Conservation (phyloP, 2,888 invertebrate species). For the Amphipyra tragopoginis region DNA sequence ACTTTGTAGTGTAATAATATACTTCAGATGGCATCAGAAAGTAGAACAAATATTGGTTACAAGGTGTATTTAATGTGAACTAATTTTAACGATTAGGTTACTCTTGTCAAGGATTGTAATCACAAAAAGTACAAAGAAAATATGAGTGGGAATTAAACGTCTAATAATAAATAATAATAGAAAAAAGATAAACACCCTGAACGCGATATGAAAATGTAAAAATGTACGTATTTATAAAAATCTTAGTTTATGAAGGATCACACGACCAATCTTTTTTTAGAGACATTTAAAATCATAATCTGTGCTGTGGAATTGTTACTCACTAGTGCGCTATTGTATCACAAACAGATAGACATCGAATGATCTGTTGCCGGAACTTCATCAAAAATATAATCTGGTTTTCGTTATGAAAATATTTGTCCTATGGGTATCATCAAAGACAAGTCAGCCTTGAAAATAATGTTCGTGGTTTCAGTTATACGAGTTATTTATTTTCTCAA, state of each 20-base stretch:
- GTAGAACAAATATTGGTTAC: slow-evolving; percentile 80
- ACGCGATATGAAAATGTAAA: slow-evolving; percentile 73
- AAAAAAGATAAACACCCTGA: slow-evolving; percentile 65
- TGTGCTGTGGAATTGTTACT: slow-evolving; percentile 82
- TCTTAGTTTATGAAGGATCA: slow-evolving; percentile 69
- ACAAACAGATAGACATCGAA: slow-evolving; percentile 46
- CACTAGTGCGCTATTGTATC: slow-evolving; percentile 67
- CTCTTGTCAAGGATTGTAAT: slow-evolving; percentile 78
- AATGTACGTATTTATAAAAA: slow-evolving; percentile 77
- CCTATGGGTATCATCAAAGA: slow-evolving; percentile 40
- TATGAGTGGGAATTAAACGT: slow-evolving; percentile 73
- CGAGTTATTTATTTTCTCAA: slow-evolving; percentile 64
- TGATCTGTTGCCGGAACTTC: slow-evolving; percentile 48
- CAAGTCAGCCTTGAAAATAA: slow-evolving; percentile 48
- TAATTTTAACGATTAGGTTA: slow-evolving; percentile 80
- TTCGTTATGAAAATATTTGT: slow-evolving; percentile 29
- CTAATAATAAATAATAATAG: slow-evolving; percentile 67
- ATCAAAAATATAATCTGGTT: slow-evolving; percentile 15
- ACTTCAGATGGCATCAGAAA: slow-evolving; percentile 78
- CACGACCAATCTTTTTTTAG: slow-evolving; percentile 75
- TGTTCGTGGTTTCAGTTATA: slow-evolving; percentile 50
- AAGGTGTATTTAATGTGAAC: slow-evolving; percentile 77
- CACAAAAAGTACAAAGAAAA: slow-evolving; percentile 85
- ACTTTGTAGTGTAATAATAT: slow-evolving; percentile 75
- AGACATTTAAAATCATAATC: slow-evolving; percentile 61